Base-by-base conservation (phyloP, 2,797 vertebrate species). In the Rhinatrema bivittatum region DNA sequence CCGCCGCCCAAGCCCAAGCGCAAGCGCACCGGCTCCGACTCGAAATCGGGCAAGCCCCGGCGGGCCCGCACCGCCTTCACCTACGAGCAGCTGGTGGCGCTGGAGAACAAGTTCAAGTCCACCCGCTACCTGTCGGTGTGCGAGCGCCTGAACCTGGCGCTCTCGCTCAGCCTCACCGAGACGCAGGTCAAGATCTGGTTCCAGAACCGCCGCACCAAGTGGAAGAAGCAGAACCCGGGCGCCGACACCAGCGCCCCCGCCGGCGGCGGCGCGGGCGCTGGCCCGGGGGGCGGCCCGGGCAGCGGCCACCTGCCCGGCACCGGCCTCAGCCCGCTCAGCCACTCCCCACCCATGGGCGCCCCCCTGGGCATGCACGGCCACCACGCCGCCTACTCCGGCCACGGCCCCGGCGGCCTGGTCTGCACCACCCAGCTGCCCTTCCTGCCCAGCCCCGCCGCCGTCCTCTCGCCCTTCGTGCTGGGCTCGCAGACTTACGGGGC, bases 101-200 rank as follows among this genome's bases (percentile, higher is more conserved):
- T 95, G 59, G 92, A 95, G 74, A 95, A 95, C 82, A 95, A 95
- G 70, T 94, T 95, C 77, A 95, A 95, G 76, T 92, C 91, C 16
- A 95, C 92, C 2, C 84, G 92, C 14, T 95, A 95, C 81, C 82
- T 94, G 53, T 95, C 92, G 0, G 92, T 95, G 55, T 95, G 92
- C 20, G 92, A 95, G 71, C 80, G 92, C 35, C 90, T 95, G 45
- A 95, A 94, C 72, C 71, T 94, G 80, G 92, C 92, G 1, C 74
- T 94, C 60, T 94, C 92, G 2, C 84, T 94, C 5, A 94, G 91
- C 44, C 83, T 95, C 50, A 94, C 92, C 1, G 92, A 94, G 78
- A 94, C 92, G 16, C 92, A 94, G 74, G 92, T 95, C 32, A 95
- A 95, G 77, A 94, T 95, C 65, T 93, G 91, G 91, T 94, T 94